Base-by-base conservation (phyloP, 2,888 invertebrate species). In the Philereme vetulata region DNA sequence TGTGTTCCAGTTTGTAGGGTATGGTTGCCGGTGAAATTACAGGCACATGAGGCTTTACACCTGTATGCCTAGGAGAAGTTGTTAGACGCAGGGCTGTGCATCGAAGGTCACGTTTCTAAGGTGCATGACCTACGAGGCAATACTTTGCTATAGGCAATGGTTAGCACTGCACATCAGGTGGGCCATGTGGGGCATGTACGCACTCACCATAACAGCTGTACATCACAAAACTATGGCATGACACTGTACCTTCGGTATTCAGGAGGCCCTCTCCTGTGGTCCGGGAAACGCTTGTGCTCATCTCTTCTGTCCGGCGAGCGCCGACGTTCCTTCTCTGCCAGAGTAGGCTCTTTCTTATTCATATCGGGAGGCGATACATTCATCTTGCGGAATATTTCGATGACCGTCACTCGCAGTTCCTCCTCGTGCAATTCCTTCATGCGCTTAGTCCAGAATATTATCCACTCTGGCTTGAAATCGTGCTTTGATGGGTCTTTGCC, bases 401-500 rank as follows among this genome's bases (percentile, higher is more conserved):
- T 93, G 66, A 96, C 94, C 60, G 94, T 93, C 10, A 90, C 86
- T 56, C 94, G 93, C 4, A 96, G 77, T 72, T 96, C 95, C 9
- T 94, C 94, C 35, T 94, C 93, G 75, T 96, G 96, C 5, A 97
- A 82, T 67, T 96, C 96, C 56, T 95, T 94, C 95, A 97, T 96
- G 8, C 96, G 93, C 61, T 94, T 94, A 72, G 96, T 96, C 97
- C 97, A 97, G 81, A 94, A 97, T 52, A 94, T 87, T 54, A 97
- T 97, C 97, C 97, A 97, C 75, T 97, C 97, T 0, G 97, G 96
- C 72, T 97, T 97, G 80, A 96, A 97, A 77, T 97, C 97, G 78
- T 97, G 95, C 66, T 95, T 95, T 38, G 95, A 93, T 0, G 96
- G 95, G 80, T 97, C 96, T 80, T 95, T 94, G 51, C 95, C 95